Base-by-base conservation (phyloP, 2,113 vertebrate genomes). In the Psittacula cyanocephala region DNA sequence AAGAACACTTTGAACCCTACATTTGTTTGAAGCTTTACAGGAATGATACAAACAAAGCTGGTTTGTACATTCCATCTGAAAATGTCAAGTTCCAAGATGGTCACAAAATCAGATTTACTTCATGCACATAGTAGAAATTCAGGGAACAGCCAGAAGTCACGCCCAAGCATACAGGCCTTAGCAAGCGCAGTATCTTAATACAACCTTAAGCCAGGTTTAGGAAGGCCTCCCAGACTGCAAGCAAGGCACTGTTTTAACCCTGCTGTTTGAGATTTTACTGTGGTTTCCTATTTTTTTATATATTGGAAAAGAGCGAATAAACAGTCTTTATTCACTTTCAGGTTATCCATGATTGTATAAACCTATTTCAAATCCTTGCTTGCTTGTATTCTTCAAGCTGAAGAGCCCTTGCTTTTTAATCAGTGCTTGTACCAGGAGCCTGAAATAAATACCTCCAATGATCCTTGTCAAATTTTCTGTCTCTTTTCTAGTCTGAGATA, bases 141-240 rank as follows among this genome's bases (percentile, higher is more conserved):
- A 75, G 75, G 63, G 60, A 67, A 55, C 8, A 39, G 31, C 18
- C 27, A 55, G 46, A 68, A 80, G 41, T 57, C 55, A n/a, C 18
- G 9, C 31, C 15, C 31, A 10, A 72, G 12, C 22, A 13, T 18
- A 24, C 15, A 39, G 75, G 33, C 37, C 33, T 31, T 35, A 80
- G 55, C 43, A 63, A 80, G 43, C 27, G 28, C 35, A 63, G 22
- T 11, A 57, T 31, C 68, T 63, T 37, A n/a, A 15, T 6, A 43
- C 7, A 10, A 10, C 22, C 8, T 18, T 10, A 49, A 19, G 20
- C 22, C 11, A 64, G 44, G 25, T 22, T 81, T 14, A 52, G 44
- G 50, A 1, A 0, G n/a, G 18, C 31, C 28, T 70, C 63, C 43
- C 25, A 89, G 35, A 10, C 49, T 41, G 62, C 0, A 0, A 41